Conservation (phyloP, 2,888 invertebrate genomes). For the Perithous albicinctus region DNA sequence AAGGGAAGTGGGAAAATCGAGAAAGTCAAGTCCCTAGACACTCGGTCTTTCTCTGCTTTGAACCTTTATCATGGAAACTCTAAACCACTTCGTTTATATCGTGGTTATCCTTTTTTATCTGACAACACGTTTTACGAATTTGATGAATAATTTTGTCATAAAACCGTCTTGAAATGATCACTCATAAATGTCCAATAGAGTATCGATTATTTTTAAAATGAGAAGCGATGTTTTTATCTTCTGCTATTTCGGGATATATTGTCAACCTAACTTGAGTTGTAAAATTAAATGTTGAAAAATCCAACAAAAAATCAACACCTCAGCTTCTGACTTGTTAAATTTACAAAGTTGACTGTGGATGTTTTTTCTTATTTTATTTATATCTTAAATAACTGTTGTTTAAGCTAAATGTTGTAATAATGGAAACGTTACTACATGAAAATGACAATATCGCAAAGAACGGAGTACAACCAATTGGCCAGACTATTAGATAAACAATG, state of each 20-base stretch:
- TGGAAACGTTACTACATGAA: no score
- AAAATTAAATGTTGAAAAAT: background rate
- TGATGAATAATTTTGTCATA: background rate
- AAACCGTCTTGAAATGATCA: background rate
- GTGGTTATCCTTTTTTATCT: background rate
- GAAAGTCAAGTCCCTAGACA: conserved; percentile 73
- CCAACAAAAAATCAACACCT: background rate
- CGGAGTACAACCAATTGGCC: no score
- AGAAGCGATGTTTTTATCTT: background rate
- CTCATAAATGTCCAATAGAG: no score
- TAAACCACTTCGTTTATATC: background rate
- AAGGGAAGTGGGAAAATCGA: conserved; percentile 45
- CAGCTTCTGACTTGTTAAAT: no score
- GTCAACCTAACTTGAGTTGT: background rate
- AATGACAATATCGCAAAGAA: no score
- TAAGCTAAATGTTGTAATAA: no score
- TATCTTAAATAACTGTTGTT: no score
- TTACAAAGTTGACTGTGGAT: no score
- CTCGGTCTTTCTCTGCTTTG: conserved; percentile 44
- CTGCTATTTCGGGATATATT: background rate
- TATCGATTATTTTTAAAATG: background rate
- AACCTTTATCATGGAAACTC: background rate
- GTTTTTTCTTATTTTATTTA: no score
- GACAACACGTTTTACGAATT: background rate
- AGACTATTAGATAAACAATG: no score